Base-by-base conservation (phyloP, 92 coral and sea anemone species). In the Umimayanthus kanabou region DNA sequence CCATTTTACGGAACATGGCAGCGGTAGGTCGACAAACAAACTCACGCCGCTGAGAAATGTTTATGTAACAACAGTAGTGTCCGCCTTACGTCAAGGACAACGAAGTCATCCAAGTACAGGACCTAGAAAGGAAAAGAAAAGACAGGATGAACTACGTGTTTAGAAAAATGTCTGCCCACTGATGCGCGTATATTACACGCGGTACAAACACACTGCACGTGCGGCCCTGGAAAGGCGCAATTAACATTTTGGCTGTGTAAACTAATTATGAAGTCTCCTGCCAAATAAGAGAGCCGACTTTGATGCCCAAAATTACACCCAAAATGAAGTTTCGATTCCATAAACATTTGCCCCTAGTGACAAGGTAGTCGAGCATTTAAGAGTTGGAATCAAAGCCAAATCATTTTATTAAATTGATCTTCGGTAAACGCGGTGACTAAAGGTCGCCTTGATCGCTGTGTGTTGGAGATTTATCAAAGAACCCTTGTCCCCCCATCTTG, bases 1-100 rank as follows among this genome's bases (percentile, higher is more conserved):
- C 79, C 77, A 70, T 82, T 86, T 87, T 87, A 90, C 80, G 85
- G 85, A 76, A 89, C 64, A 85, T 81, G 88, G 90, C 85, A 77
- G 92, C 80, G 76, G 73, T 49, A n/a, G 90, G 87, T 85, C 80
- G 77, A 28, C 82, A 79, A 84, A 64, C 79, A 76, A 78, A 82
- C 90, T 91, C 94, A 97, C 88, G 93, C 91, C 88, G 98, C 81
- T 77, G 98, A 88, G 85, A 97, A 97, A 88, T 95, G 94, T 92
- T 97, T 97, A 90, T 97, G 98, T 49, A 97, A 92, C 2, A 95
- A 90, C 23, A 94, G 90, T 28, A 97, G 89, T 18, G 98, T 95
- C 79, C 96, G 92, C 81, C 94, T 89, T 77, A 97, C 99, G 89
- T 97, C 99, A 50, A 97, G 94, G 50, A 93, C 88, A 39, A 97